Conservation (phyloP, 2,888 invertebrate species). For the Luperina testacea region DNA sequence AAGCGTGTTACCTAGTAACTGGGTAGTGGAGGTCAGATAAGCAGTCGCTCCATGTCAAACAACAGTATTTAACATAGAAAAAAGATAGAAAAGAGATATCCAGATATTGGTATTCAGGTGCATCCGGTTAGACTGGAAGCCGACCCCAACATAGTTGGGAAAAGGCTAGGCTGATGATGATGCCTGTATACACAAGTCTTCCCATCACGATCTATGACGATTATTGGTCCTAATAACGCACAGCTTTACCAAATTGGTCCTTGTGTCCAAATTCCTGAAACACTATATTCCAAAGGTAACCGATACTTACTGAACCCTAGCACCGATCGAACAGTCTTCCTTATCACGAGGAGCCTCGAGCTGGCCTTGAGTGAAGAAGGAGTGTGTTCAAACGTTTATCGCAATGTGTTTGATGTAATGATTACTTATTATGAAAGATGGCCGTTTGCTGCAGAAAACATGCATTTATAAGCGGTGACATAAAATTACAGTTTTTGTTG, state of each 20-base stretch:
- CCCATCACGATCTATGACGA: neutral
- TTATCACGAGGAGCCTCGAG: conserved; percentile 55
- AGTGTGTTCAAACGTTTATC: conserved; percentile 74
- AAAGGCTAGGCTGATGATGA: neutral
- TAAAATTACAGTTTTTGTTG: conserved; percentile 52
- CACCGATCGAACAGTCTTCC: conserved; percentile 9
- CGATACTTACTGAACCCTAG: conserved; percentile 48
- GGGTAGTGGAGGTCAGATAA: neutral
- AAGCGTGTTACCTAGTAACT: too few species aligned
- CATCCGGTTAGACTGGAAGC: neutral
- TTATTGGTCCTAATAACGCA: neutral
- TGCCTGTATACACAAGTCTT: neutral
- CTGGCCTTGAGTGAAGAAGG: conserved; percentile 68
- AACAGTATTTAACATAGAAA: too few species aligned
- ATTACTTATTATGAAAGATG: conserved; percentile 71
- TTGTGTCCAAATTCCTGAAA: neutral
- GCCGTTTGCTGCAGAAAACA: conserved; percentile 42
- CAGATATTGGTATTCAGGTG: too few species aligned
- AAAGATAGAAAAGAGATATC: too few species aligned
- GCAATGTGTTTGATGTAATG: conserved; percentile 71
- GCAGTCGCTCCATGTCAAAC: neutral
- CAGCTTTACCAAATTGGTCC: neutral
- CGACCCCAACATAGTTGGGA: neutral
- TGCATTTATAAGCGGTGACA: conserved; percentile 35
- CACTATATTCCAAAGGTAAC: neutral